Evolutionary conservation across 2,888 invertebrate species (phyloP).

Genomic region (Drosophila lutescens): DNA sequence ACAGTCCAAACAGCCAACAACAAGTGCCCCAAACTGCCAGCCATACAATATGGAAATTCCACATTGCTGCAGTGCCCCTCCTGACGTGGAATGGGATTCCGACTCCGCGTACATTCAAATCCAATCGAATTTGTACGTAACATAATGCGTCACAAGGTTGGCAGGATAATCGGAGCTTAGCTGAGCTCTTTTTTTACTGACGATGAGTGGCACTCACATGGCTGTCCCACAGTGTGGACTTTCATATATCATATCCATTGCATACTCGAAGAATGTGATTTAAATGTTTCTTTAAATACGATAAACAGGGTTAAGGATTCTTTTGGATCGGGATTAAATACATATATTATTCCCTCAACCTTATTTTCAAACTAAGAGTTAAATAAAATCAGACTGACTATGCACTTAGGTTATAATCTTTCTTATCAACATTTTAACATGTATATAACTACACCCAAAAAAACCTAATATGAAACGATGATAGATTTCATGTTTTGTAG

Average conservation of each 20-base stretch:
- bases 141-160: constrained; percentile 42
- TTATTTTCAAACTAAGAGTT: too few species aligned
- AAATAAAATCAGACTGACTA: too few species aligned
- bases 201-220: constrained; percentile 23
- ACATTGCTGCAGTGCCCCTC: constrained; percentile 27
- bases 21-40: constrained; percentile 42
- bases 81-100: constrained; percentile 1
- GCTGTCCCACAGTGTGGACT: constrained; percentile 2
- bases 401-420: too few species aligned
- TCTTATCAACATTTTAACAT: too few species aligned
- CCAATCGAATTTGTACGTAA: constrained; percentile 39
- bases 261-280: neutral
- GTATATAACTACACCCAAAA: too few species aligned
- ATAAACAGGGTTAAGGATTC: too few species aligned
- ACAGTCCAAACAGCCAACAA: constrained; percentile 29
- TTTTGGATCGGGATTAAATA: too few species aligned
- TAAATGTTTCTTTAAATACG: neutral
- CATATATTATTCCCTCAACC: too few species aligned
- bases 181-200: constrained; percentile 16
- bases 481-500: too few species aligned
- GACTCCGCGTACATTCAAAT: constrained; percentile 9
- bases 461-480: too few species aligned
- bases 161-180: constrained; percentile 35
- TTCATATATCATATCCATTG: neutral
- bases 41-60: constrained; percentile 35